phyloP scores from a whole-genome alignment of 1,140 invertebrate genomes.

The Maconellicoccus hirsutus region DNA sequence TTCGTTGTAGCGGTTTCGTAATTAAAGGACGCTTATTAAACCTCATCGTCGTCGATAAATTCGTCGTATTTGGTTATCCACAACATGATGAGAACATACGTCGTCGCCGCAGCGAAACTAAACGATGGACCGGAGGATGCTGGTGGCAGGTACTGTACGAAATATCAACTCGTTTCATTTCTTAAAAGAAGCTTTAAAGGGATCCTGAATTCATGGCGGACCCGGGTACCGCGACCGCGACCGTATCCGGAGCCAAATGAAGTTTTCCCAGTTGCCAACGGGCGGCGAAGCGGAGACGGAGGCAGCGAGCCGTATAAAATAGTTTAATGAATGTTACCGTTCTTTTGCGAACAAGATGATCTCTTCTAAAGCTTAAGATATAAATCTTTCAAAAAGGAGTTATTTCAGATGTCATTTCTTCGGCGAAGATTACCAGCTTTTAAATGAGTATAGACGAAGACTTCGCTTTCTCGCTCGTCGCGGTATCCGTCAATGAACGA shows the following conservation, averaged over 20 bases:
- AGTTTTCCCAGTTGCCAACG: background rate
- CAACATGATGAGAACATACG: no score
- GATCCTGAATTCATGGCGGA: background rate
- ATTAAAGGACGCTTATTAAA: background rate
- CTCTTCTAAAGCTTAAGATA: conserved; percentile 19
- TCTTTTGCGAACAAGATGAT: conserved; percentile 13
- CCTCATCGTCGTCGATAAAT: background rate
- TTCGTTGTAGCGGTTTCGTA: background rate
- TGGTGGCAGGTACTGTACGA: no score
- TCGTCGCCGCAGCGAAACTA: no score
- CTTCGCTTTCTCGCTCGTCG: no score
- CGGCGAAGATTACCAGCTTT: conserved; percentile 15
- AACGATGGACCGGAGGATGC: no score
- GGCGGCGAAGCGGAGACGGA: no score
- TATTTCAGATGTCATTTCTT: background rate
- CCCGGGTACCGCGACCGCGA: background rate
- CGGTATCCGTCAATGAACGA: no score
- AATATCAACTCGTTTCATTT: background rate
- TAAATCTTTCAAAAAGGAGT: conserved; percentile 16
- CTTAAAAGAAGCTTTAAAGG: background rate
- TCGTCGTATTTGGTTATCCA: no score
- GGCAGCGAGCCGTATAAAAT: background rate
- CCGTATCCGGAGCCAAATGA: background rate
- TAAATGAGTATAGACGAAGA: background rate
- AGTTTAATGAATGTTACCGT: conserved; percentile 17